Evolutionary conservation across 1,140 invertebrate genomes (phyloP), one percentile per base, ranked within the genome.

Genomic region (Sinella curviseta): DNA sequence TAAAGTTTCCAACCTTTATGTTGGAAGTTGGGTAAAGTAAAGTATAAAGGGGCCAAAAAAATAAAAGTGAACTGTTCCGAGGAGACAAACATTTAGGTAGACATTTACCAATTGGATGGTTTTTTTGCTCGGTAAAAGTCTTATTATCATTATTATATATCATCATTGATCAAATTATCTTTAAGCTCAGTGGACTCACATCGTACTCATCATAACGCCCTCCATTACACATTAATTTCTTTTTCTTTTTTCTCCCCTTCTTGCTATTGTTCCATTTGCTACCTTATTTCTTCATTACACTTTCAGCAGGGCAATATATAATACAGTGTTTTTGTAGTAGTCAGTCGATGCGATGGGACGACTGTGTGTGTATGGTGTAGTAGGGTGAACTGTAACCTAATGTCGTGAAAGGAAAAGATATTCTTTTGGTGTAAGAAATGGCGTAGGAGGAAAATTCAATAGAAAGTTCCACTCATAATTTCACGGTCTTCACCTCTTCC

Each of bases 401-500:
- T 17, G 39, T n/a, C n/a, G n/a, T n/a, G n/a, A n/a, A n/a, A n/a
- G n/a, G n/a, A n/a, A n/a, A n/a, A n/a, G n/a, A n/a, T n/a, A n/a
- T n/a, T n/a, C n/a, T n/a, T n/a, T n/a, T n/a, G n/a, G n/a, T n/a
- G n/a, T n/a, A n/a, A n/a, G n/a, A n/a, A n/a, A n/a, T n/a, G n/a
- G n/a, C n/a, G n/a, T n/a, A n/a, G 8, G 24, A 33, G 31, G 65
- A 70, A 70, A 70, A 70, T 33, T 70, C 65, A 70, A 70, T 70
- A 70, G 26, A 70, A 70, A 70, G 65, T 70, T 70, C 28, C 31
- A 16, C 31, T 70, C 65, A 70, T 33, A 70, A 31, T 70, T 70
- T 70, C 31, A 70, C 30, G 26, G 65, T 70, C 65, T 33, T 70
- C 26, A 31, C 2, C 65, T n/a, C 31, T 70, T 70, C 31, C 1